These are phyloP conservation scores for Aptenodytes forsteri DNA, from an alignment of 2,113 vertebrate genomes.

Conservation along the genomic window DNA sequence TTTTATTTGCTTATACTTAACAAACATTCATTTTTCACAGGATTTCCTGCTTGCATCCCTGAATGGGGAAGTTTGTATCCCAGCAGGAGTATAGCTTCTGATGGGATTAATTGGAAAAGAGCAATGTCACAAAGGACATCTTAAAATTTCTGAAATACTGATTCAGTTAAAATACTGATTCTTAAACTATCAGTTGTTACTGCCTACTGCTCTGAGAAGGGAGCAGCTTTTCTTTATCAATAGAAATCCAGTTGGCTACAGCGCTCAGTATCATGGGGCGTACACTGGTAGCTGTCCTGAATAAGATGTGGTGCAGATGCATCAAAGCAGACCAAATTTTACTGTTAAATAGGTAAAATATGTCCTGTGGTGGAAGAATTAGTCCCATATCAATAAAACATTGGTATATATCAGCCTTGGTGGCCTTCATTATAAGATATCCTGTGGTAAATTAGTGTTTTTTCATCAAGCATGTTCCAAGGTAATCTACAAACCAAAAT, in stretches of 20 bases:
- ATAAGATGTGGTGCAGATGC: not conserved
- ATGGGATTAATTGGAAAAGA: not conserved
- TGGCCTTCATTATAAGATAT: not conserved
- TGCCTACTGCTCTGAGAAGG: not conserved
- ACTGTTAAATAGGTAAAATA: not conserved
- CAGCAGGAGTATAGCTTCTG: not conserved
- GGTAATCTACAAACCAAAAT: not conserved
- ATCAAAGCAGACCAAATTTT: not conserved
- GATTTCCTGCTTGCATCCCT: not conserved
- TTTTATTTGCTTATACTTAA: not conserved
- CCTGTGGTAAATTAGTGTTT: not conserved
- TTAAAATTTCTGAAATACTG: not conserved
- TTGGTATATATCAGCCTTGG: not conserved
- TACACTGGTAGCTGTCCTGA: not conserved
- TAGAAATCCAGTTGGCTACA: not conserved
- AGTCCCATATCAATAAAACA: not conserved
- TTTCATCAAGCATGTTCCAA: not conserved
- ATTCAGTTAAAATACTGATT: not conserved
- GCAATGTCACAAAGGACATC: not conserved
- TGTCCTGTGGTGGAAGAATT: not conserved
- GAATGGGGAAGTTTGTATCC: not conserved
- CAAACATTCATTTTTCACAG: not conserved
- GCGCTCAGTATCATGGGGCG: rapidly evolving
- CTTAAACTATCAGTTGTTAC: not conserved
- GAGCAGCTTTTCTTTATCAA: not conserved